Conservation (phyloP, 2,797 vertebrate species). For the Amphiprion clarkii region DNA sequence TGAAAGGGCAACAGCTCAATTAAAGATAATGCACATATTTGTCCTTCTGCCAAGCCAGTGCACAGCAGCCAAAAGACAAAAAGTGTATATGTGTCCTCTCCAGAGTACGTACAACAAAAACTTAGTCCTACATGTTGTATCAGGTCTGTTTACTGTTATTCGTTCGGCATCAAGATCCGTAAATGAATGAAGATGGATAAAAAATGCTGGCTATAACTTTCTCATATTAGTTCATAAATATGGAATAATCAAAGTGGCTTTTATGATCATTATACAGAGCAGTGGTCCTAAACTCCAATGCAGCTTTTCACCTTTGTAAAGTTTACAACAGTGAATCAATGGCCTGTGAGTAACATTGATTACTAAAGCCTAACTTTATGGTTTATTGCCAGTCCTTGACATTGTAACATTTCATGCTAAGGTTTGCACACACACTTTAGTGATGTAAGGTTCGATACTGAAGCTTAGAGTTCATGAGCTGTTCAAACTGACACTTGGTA, state of each 20-base stretch:
- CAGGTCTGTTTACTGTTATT: neutral
- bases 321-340: conserved; percentile 19
- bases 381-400: conserved; percentile 3
- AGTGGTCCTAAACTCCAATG: neutral
- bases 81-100: neutral
- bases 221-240: neutral
- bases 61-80: conserved; percentile 26
- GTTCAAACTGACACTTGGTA: neutral
- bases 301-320: conserved; percentile 1
- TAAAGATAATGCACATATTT: conserved; percentile 19
- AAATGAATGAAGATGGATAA: neutral
- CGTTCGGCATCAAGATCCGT: neutral
- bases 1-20: conserved; percentile 32
- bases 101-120: conserved; percentile 14
- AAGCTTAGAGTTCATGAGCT: conserved; percentile 1
- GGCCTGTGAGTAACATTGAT: neutral
- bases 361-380: neutral
- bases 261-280: neutral
- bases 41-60: conserved; percentile 18
- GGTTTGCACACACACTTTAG: neutral
- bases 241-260: neutral
- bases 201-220: conserved; percentile 1
- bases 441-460: neutral
- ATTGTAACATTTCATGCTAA: neutral
- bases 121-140: neutral